Evolutionary conservation across 1,140 invertebrate species (phyloP).

Genomic region (Conopomorpha cramerella): DNA sequence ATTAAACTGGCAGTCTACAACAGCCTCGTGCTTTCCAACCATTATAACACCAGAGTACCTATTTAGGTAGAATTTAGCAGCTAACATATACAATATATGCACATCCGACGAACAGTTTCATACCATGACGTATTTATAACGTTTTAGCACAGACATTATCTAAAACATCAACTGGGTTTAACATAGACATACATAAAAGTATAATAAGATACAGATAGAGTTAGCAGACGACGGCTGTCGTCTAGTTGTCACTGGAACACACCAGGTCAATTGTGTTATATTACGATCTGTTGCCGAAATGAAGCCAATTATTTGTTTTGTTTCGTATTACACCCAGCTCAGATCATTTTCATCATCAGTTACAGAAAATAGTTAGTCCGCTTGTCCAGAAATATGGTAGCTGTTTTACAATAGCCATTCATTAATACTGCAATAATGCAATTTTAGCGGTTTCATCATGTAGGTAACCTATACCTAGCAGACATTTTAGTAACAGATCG

Average conservation of each 20-base stretch:
- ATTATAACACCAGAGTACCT: no score
- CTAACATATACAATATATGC: conserved; percentile 40
- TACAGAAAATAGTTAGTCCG: no score
- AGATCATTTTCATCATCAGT: conserved; percentile 19
- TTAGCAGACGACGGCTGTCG: conserved; percentile 9
- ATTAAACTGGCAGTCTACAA: background rate
- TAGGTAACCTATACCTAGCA: no score
- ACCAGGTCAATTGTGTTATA: no score
- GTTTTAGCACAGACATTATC: conserved; percentile 53
- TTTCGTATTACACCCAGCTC: conserved; percentile 48
- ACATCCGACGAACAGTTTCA: conserved; percentile 44
- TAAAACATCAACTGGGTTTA: conserved; percentile 23
- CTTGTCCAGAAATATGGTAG: no score
- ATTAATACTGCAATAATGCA: no score
- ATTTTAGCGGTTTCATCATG: no score
- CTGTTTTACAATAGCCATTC: no score
- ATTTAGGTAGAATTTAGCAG: no score
- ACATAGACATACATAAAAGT: conserved; percentile 31
- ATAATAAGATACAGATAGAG: conserved; percentile 37
- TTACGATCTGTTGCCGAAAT: conserved; percentile 60
- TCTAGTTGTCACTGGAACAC: no score
- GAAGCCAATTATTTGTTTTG: conserved; percentile 42
- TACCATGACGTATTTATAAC: conserved; percentile 57
- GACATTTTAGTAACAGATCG: conserved; percentile 59
- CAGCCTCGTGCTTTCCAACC: conserved; percentile 22